A percentile compares a stretch with the other conserved stretches of the same genome.
These are phyloP conservation scores for Seira sanloemensis DNA, from an alignment of 2,888 invertebrate genomes.

Conservation along the genomic window DNA sequence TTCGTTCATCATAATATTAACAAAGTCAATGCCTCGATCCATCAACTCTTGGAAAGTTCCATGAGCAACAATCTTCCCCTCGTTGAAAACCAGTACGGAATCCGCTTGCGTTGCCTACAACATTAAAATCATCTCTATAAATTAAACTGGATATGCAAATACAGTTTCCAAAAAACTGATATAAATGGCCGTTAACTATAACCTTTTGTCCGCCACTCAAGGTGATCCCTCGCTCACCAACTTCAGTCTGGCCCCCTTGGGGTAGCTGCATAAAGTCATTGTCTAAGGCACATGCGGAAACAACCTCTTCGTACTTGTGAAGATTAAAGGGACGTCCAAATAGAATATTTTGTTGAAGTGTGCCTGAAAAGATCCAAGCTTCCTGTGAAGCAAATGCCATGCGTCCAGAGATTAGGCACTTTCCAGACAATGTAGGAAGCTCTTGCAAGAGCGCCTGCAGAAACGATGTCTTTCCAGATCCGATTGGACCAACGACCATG, in stretches of 20 bases:
- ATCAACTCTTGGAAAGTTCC: constrained; percentile 59
- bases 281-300: constrained; percentile 30
- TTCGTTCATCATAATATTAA: constrained; percentile 62
- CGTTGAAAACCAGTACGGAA: constrained; percentile 67
- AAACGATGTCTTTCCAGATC: constrained; percentile 74
- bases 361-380: constrained; percentile 61
- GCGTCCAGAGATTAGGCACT: constrained; percentile 80
- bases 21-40: constrained; percentile 59
- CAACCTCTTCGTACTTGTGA: constrained; percentile 35
- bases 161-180: no score
- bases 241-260: constrained; percentile 77
- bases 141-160: no score
- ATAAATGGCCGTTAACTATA: no score
- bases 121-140: no score
- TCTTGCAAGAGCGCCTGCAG: constrained; percentile 85
- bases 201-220: constrained; percentile 79
- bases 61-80: constrained; percentile 62
- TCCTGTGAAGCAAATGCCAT: constrained; percentile 82
- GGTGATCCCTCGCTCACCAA: constrained; percentile 79
- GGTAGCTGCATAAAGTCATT: constrained; percentile 75
- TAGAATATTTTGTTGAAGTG: constrained; percentile 55
- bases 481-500: constrained; percentile 66
- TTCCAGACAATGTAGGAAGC: constrained; percentile 80
- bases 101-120: constrained; percentile 70
- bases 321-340: constrained; percentile 48